Conservation (phyloP, 2,888 invertebrate species). For the Drosophila mettleri region DNA sequence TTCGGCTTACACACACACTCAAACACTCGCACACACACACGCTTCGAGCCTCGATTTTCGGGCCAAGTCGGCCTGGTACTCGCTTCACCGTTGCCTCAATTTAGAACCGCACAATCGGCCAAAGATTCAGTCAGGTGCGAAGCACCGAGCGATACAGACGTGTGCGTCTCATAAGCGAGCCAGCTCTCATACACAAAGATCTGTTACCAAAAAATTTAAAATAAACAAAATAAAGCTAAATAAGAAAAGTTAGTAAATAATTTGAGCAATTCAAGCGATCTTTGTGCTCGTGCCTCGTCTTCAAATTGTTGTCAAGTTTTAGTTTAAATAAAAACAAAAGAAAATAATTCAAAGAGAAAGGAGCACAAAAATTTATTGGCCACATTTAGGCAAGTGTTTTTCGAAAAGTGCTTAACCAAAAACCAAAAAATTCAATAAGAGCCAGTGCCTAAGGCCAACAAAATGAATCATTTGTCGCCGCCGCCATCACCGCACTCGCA, state of each 20-base stretch:
- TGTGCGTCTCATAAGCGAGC: slow-evolving; percentile 74
- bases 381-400: slow-evolving; percentile 24
- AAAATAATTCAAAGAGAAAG: no score
- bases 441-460: slow-evolving; percentile 40
- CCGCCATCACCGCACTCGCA: slow-evolving; percentile 85
- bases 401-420: slow-evolving; percentile 32
- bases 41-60: slow-evolving; percentile 61
- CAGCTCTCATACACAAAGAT: slow-evolving; percentile 46
- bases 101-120: slow-evolving; percentile 81
- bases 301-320: slow-evolving; percentile 10
- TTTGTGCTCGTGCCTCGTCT: slow-evolving; percentile 14
- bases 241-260: slow-evolving; percentile 10
- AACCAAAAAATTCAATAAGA: slow-evolving; percentile 9
- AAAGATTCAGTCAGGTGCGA: slow-evolving; percentile 85
- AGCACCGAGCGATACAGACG: slow-evolving; percentile 85
- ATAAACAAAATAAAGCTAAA: slow-evolving; percentile 8
- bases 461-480: slow-evolving; percentile 85
- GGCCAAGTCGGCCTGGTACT: slow-evolving; percentile 65
- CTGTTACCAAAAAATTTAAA: slow-evolving; percentile 35
- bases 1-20: slow-evolving; percentile 62
- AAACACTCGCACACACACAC: slow-evolving; percentile 21
- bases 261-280: slow-evolving; percentile 11
- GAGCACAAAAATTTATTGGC: slow-evolving; percentile 10
- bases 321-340: slow-evolving; percentile 12
- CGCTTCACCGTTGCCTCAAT: slow-evolving; percentile 81